Conservation (phyloP, 2,113 vertebrate species). For the Sprattus sprattus region DNA sequence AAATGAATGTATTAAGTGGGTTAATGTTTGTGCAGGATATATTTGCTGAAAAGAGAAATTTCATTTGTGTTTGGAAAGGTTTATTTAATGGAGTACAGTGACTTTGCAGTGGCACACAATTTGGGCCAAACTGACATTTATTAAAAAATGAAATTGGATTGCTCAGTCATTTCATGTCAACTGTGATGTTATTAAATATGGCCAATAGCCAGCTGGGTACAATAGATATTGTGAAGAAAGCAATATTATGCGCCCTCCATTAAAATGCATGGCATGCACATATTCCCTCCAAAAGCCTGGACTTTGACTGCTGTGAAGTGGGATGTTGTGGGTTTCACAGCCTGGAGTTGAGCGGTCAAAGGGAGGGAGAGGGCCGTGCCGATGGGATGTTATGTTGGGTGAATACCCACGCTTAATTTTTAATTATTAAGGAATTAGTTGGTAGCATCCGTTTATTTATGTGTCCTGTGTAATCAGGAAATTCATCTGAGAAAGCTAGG, state of each 20-base stretch:
- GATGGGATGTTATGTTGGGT: conserved; percentile 46
- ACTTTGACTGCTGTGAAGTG: conserved; percentile 14
- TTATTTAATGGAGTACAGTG: conserved; percentile 10
- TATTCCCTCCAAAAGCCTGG: conserved; percentile 14
- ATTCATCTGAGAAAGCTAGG: conserved; percentile 54
- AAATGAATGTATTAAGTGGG: conserved; percentile 13
- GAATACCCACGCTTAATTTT: conserved; percentile 62
- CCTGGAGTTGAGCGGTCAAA: conserved; percentile 18
- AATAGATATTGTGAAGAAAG: conserved; percentile 20
- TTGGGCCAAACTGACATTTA: conserved; percentile 18
- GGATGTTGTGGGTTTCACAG: conserved; percentile 34
- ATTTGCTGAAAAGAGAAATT: conserved; percentile 19
- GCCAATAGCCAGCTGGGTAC: conserved; percentile 18
- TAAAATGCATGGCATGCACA: conserved; percentile 13
- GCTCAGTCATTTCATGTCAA: conserved; percentile 19
- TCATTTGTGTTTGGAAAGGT: conserved; percentile 10
- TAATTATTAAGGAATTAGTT: conserved; percentile 70
- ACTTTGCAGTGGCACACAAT: conserved; percentile 16
- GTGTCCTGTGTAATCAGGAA: conserved; percentile 65
- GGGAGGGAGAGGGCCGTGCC: conserved; percentile 28
- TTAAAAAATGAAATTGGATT: conserved; percentile 22
- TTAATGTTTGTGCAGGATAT: conserved; percentile 16
- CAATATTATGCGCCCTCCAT: conserved; percentile 5
- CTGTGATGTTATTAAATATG: conserved; percentile 16
- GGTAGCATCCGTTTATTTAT: conserved; percentile 67